These are phyloP conservation scores for Mormyrus proboscirostris DNA, from an alignment of 2,797 vertebrate species.

Conservation along the genomic window DNA sequence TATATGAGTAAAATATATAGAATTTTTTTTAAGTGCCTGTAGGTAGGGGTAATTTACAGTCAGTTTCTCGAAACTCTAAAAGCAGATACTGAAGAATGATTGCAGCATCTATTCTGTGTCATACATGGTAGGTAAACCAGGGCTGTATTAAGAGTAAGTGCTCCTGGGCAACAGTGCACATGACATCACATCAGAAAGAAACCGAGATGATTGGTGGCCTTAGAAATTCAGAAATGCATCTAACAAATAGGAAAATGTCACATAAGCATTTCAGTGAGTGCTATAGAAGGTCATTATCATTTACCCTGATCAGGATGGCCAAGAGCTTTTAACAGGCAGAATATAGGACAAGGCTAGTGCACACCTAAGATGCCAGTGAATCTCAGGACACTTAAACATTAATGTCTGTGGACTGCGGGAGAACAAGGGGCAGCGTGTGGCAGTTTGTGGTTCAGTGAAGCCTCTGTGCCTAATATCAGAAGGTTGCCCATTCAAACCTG, in stretches of 20 bases:
- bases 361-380: background rate
- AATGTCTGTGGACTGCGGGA: background rate
- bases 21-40: slow-evolving; percentile 29
- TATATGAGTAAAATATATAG: background rate
- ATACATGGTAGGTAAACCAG: slow-evolving; percentile 11
- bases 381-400: background rate
- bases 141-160: background rate
- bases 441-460: background rate
- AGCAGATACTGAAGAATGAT: slow-evolving; percentile 47
- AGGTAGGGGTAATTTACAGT: slow-evolving; percentile 49
- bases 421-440: background rate
- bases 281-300: background rate
- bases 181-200: background rate
- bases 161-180: background rate
- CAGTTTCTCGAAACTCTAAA: slow-evolving; percentile 41
- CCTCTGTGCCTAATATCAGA: background rate
- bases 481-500: background rate
- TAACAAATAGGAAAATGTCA: background rate
- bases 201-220: background rate
- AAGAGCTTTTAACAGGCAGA: background rate
- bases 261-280: background rate
- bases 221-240: background rate
- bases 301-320: background rate
- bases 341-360: background rate
- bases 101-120: slow-evolving; percentile 27